A percentile compares a stretch with the other conserved stretches of the same genome.
Conservation (phyloP, 1,140 invertebrate species). For the Latrodectus geometricus region DNA sequence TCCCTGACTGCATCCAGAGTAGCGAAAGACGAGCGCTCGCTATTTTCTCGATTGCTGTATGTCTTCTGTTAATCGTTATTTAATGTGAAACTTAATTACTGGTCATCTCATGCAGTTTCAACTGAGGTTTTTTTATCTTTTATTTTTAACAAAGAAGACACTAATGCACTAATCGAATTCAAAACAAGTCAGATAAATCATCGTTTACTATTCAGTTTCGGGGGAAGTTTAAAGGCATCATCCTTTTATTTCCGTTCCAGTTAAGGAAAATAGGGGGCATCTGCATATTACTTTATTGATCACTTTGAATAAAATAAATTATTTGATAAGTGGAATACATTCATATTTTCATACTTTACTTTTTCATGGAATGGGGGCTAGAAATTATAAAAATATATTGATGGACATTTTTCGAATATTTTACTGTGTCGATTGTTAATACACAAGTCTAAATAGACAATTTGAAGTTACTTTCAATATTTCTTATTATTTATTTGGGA, state of each 20-base stretch:
- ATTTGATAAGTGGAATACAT: too few relatives aligned
- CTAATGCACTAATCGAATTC: conserved; percentile 60
- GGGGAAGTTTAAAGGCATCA: conserved; percentile 56
- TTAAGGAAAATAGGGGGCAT: conserved; percentile 25
- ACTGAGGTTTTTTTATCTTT: conserved; percentile 46
- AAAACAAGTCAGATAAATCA: conserved; percentile 60
- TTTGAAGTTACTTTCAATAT: too few relatives aligned
- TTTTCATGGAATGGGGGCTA: too few relatives aligned
- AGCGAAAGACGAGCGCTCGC: conserved; percentile 38
- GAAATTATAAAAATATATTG: too few relatives aligned
- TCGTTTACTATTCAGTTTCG: conserved; percentile 59
- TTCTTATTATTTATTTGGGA: too few relatives aligned
- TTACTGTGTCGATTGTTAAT: too few relatives aligned
- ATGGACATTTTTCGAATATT: too few relatives aligned
- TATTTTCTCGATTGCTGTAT: conserved; percentile 56
- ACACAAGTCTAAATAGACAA: too few relatives aligned
- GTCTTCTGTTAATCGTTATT: conserved; percentile 59
- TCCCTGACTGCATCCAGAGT: conserved; percentile 8
- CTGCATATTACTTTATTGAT: conserved; percentile 2
- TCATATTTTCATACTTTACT: too few relatives aligned
- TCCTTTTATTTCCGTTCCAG: conserved; percentile 51
- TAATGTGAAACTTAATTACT: conserved; percentile 60
- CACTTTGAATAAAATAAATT: too few relatives aligned
- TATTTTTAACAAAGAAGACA: conserved; percentile 58
- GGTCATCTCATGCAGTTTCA: conserved; percentile 57